phyloP scores from a whole-genome alignment of 1,140 invertebrate genomes.

The Drosophila punjabiensis region DNA sequence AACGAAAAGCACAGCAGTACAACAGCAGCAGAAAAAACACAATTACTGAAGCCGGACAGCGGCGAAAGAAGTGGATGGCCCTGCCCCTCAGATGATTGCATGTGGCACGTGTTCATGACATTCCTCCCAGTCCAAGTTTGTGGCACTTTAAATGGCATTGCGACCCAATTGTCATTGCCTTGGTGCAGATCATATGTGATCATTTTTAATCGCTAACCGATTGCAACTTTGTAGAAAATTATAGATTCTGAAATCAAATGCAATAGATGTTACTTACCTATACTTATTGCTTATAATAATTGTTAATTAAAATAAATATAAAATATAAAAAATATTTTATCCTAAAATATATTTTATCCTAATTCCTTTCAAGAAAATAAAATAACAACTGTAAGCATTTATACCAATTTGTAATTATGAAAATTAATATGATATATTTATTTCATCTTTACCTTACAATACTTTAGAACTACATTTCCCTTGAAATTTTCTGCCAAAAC shows the following conservation, averaged over 20 bases:
- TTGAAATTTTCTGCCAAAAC: neutral
- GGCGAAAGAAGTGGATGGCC: slow-evolving; percentile 51
- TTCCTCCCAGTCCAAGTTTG: slow-evolving; percentile 52
- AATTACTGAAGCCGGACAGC: slow-evolving; percentile 31
- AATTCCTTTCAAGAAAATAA: neutral
- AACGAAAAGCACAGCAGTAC: slow-evolving; percentile 28
- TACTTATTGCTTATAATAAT: too few relatives aligned
- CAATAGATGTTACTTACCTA: neutral
- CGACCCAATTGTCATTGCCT: slow-evolving; percentile 23
- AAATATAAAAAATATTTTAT: too few relatives aligned
- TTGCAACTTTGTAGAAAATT: neutral
- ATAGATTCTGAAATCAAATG: neutral
- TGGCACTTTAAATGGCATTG: slow-evolving; percentile 27
- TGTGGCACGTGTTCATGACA: slow-evolving; percentile 68
- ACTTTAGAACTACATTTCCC: neutral
- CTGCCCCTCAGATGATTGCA: slow-evolving; percentile 50
- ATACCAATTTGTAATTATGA: neutral
- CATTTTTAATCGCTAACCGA: slow-evolving; percentile 2
- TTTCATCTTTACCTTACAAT: neutral
- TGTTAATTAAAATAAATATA: neutral
- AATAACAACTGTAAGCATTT: neutral
- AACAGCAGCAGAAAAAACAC: slow-evolving; percentile 19
- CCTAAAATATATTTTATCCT: neutral
- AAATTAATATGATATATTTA: neutral
- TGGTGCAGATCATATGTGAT: slow-evolving; percentile 32